phyloP scores from a whole-genome alignment of 2,113 vertebrate genomes.

The Phalacrocorax pelagicus region DNA sequence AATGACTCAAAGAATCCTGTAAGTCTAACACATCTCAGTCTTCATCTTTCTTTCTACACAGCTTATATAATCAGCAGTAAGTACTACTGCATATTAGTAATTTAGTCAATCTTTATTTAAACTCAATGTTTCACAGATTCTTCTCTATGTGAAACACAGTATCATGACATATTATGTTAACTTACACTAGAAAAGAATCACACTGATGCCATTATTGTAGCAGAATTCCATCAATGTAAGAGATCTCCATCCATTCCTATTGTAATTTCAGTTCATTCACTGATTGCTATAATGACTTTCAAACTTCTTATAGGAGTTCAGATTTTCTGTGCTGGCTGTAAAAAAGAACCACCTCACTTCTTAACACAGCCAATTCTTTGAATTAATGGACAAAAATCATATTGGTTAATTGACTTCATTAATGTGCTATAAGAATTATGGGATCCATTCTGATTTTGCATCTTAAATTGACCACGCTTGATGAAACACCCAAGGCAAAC shows the following conservation, averaged over 20 bases:
- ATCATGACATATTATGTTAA: not conserved
- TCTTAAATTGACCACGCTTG: not conserved
- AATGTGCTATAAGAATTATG: not conserved
- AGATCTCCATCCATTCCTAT: not conserved
- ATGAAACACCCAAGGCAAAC: not conserved
- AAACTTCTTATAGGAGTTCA: not conserved
- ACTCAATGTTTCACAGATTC: not conserved
- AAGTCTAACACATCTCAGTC: not conserved
- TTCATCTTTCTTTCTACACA: not conserved
- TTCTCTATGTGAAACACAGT: not conserved
- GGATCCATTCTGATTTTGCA: not conserved
- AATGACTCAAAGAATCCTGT: not conserved
- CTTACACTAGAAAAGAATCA: not conserved
- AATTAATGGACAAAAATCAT: not conserved
- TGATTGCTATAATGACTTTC: not conserved
- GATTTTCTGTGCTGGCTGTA: not conserved
- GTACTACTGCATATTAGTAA: not conserved
- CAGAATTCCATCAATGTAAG: not conserved
- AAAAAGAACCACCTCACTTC: not conserved
- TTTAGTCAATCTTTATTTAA: not conserved
- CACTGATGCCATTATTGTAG: not conserved
- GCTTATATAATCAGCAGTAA: not conserved
- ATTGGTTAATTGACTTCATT: not conserved
- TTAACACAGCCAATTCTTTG: not conserved
- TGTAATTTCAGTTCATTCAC: not conserved